Percentiles rank a stretch among this genome's conserved stretches.
Evolutionary conservation across 2,888 invertebrate species (phyloP).

Genomic region (Epirrhoe alternata): DNA sequence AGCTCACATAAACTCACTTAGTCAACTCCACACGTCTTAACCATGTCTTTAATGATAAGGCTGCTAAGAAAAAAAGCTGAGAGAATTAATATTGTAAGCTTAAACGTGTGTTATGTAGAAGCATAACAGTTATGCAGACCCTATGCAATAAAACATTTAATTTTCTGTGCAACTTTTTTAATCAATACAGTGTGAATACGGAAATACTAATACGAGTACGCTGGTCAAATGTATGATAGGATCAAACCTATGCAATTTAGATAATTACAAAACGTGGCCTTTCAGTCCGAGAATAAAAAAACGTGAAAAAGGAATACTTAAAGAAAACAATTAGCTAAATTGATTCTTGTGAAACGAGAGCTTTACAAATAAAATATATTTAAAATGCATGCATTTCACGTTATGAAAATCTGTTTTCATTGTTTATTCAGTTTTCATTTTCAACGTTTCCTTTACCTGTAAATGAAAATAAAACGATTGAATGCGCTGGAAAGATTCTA

Average conservation of each 20-base stretch:
- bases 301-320: constrained; percentile 39
- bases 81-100: too few species aligned
- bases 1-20: too few species aligned
- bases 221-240: neutral
- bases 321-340: constrained; percentile 38
- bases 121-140: neutral
- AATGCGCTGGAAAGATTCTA: neutral
- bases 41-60: too few species aligned
- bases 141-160: constrained; percentile 10
- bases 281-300: constrained; percentile 29
- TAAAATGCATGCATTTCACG: constrained; percentile 6
- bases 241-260: constrained; percentile 10
- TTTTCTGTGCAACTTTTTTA: constrained; percentile 13
- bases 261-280: constrained; percentile 37
- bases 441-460: constrained; percentile 7
- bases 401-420: constrained; percentile 6
- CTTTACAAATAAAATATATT: constrained; percentile 8
- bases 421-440: constrained; percentile 6
- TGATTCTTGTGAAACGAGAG: constrained; percentile 25
- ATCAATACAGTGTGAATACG: constrained; percentile 12
- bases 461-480: neutral
- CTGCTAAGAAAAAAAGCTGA: too few species aligned
- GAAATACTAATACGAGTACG: constrained; percentile 16
- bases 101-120: too few species aligned
- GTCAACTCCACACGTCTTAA: too few species aligned